Evolutionary conservation across 2,113 vertebrate species (phyloP).

Genomic region (Bujurquina vittata): DNA sequence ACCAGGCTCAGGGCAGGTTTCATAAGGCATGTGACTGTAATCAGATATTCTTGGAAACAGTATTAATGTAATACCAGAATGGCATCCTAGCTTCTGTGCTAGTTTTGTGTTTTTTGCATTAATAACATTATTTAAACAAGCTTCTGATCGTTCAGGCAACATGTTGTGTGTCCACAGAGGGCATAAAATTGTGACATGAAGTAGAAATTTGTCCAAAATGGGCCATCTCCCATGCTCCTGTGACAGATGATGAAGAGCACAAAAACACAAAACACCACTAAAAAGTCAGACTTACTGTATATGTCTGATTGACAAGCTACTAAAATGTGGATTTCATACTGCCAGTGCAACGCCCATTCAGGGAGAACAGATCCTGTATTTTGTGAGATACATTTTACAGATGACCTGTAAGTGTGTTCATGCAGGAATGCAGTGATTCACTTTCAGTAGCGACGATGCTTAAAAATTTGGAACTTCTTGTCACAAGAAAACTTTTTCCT

Average conservation of each 20-base stretch:
- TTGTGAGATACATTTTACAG: background rate
- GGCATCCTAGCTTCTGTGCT: background rate
- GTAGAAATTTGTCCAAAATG: slow-evolving; percentile 3
- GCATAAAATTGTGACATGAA: background rate
- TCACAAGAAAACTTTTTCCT: background rate
- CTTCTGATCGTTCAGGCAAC: background rate
- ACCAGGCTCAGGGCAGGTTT: too few relatives aligned
- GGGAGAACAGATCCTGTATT: background rate
- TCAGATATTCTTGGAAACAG: background rate
- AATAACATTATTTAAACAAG: background rate
- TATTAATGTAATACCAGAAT: background rate
- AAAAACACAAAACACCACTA: background rate
- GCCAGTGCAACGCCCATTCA: background rate
- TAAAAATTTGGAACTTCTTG: background rate
- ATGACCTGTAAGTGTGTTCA: background rate
- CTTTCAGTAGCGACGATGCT: background rate
- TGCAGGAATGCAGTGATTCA: background rate
- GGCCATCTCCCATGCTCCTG: background rate
- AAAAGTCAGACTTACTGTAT: background rate
- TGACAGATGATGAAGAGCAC: background rate
- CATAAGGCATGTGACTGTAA: background rate
- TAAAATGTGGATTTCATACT: background rate
- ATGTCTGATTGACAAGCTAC: background rate
- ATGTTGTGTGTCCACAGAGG: background rate
- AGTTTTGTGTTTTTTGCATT: background rate